phyloP scores from a whole-genome alignment of 2,888 invertebrate species.

The Polydrusus tereticollis region DNA sequence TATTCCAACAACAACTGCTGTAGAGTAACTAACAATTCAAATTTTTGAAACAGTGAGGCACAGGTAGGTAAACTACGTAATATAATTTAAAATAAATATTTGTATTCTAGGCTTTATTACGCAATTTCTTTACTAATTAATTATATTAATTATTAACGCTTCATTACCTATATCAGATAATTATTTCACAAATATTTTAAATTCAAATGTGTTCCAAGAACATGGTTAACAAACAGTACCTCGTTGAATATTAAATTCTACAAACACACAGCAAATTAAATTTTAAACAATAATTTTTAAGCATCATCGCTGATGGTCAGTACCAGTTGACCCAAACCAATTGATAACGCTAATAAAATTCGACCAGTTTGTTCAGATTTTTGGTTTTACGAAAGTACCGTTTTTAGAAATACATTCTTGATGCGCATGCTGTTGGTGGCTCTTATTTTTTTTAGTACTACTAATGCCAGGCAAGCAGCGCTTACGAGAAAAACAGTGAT shows the following conservation, averaged over 20 bases:
- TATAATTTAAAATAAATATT: too few species aligned
- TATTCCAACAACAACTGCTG: too few species aligned
- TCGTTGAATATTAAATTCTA: neutral
- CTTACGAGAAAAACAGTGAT: conserved; percentile 5
- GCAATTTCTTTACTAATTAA: too few species aligned
- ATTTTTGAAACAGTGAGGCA: too few species aligned
- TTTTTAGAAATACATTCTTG: conserved; percentile 4
- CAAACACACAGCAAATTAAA: neutral
- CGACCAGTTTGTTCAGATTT: neutral
- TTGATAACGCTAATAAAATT: neutral
- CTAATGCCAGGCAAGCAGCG: neutral
- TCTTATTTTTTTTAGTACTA: neutral
- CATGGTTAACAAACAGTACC: conserved; percentile 1
- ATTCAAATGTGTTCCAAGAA: neutral
- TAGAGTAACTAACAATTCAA: too few species aligned
- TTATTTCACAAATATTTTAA: too few species aligned
- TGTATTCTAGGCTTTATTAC: too few species aligned
- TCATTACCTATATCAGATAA: neutral
- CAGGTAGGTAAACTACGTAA: too few species aligned
- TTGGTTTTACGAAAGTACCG: neutral
- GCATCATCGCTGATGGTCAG: neutral
- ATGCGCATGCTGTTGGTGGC: neutral
- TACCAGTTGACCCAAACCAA: conserved; percentile 2
- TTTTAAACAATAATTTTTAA: conserved; percentile 1
- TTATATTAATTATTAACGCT: too few species aligned